Evolutionary conservation across 2,797 vertebrate genomes (phyloP), one percentile per base, ranked within the genome.

Genomic region (Sylvia borin): DNA sequence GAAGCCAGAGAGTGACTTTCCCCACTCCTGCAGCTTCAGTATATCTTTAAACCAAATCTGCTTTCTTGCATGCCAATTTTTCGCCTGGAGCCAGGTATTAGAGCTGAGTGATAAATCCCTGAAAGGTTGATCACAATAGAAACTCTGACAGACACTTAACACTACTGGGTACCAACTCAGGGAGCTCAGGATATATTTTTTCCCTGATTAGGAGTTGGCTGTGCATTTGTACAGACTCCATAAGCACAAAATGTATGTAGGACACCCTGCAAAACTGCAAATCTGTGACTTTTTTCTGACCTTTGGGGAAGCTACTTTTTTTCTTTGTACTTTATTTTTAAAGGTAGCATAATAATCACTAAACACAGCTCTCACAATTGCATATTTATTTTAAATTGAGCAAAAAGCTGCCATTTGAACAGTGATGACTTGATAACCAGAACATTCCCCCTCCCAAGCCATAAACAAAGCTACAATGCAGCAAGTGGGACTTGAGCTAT

Each of bases 91-190:
- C 95, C 90, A 96, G 93, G 96, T 95, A 96, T 97, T 92, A 97
- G 90, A 97, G 96, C 90, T 94, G 96, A 98, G 93, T 91, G 95
- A 97, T 97, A 98, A 98, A 97, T 97, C 96, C 97, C 91, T 95
- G 97, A 79, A 96, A 97, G 80, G 95, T 92, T 85, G 93, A 96
- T 90, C 94, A 90, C 96, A 95, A 73, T 50, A 96, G 97, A 92
- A 97, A 96, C 47, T 75, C 95, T 97, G 97, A 97, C 96, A 95
- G 97, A 96, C 96, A 92, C 70, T 94, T 87, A 96, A 74, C 93
- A 90, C 65, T 48, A 48, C 84, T 25, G 80, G 80, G 93, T 82
- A 71, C 92, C 95, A 95, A 95, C 79, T 66, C 88, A 81, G 81
- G 62, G 64, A 88, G 62, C 83, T 70, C 34, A 84, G 93, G 94